A percentile compares a stretch with the other conserved stretches of the same genome.
Conservation (phyloP, 2,797 vertebrate genomes). For the Enteromius treurensis region DNA sequence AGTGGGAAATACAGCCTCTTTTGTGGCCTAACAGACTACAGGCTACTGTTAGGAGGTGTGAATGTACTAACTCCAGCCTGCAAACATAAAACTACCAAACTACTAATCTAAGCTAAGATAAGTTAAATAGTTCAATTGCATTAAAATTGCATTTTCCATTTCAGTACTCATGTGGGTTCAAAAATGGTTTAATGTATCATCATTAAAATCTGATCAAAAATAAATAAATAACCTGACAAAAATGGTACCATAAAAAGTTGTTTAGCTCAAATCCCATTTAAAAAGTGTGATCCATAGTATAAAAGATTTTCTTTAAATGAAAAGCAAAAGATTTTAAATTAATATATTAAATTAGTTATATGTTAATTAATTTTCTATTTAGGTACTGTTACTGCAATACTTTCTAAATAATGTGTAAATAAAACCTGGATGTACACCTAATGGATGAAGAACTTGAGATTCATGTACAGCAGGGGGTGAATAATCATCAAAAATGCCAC, state of each 20-base stretch:
- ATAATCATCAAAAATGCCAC: conserved; percentile 43
- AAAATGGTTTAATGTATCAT: not conserved
- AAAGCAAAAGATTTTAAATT: not conserved
- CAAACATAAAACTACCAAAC: not conserved
- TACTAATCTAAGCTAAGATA: not conserved
- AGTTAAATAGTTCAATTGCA: no score
- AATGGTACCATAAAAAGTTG: not conserved
- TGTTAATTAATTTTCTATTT: not conserved
- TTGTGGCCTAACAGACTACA: not conserved
- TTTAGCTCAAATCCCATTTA: not conserved
- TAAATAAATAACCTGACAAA: not conserved
- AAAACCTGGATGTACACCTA: not conserved
- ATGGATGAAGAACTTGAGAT: not conserved
- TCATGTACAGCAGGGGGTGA: not conserved
- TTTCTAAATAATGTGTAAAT: not conserved
- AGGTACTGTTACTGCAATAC: not conserved
- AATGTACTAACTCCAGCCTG: not conserved
- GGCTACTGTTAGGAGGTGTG: not conserved
- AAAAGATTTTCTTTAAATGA: not conserved
- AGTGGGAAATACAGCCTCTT: not conserved
- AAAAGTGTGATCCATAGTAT: not conserved
- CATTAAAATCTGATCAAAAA: not conserved
- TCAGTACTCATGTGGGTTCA: not conserved
- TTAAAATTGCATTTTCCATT: no score
- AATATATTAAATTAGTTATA: not conserved